A percentile compares a stretch with the other conserved stretches of the same genome.
Conservation (phyloP, 2,113 vertebrate genomes). For the Larimichthys polyactis region DNA sequence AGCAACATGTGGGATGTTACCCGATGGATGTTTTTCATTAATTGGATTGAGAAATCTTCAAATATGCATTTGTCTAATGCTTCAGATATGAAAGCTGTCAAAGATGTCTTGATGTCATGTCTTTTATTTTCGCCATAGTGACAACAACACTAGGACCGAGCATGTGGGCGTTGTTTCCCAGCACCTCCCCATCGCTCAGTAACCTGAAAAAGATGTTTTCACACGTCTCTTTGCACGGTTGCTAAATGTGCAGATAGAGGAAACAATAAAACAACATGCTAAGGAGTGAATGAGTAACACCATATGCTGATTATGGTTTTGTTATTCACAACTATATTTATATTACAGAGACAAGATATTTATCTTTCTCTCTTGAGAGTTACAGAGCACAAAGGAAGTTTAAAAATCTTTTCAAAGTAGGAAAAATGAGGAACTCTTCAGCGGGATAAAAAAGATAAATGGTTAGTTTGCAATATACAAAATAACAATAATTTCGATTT, state of each 20-base stretch:
- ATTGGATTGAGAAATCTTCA: not conserved
- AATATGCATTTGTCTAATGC: not conserved
- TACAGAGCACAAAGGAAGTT: not conserved
- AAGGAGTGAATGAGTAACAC: slow-evolving; percentile 36
- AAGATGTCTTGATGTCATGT: not conserved
- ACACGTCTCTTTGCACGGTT: slow-evolving; percentile 10
- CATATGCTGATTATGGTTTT: not conserved
- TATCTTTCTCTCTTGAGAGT: not conserved
- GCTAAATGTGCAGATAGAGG: slow-evolving; percentile 15
- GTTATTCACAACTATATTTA: slow-evolving; percentile 21
- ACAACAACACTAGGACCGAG: slow-evolving; percentile 60
- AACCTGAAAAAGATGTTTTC: slow-evolving; percentile 65
- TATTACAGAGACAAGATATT: not conserved
- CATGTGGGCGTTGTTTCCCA: slow-evolving; percentile 38
- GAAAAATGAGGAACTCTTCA: not conserved
- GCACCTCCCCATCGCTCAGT: slow-evolving; percentile 17
- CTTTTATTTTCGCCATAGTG: slow-evolving; percentile 63
- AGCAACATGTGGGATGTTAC: not conserved
- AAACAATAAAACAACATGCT: slow-evolving; percentile 26
- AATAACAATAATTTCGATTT: slow-evolving; percentile 12
- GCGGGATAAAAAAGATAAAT: not conserved
- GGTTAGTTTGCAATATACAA: not conserved
- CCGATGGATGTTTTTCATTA: not conserved
- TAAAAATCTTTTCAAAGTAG: not conserved
- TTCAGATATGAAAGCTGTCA: slow-evolving; percentile 43